phyloP scores from a whole-genome alignment of 2,113 vertebrate genomes.

The Platysternon megacephalum region DNA sequence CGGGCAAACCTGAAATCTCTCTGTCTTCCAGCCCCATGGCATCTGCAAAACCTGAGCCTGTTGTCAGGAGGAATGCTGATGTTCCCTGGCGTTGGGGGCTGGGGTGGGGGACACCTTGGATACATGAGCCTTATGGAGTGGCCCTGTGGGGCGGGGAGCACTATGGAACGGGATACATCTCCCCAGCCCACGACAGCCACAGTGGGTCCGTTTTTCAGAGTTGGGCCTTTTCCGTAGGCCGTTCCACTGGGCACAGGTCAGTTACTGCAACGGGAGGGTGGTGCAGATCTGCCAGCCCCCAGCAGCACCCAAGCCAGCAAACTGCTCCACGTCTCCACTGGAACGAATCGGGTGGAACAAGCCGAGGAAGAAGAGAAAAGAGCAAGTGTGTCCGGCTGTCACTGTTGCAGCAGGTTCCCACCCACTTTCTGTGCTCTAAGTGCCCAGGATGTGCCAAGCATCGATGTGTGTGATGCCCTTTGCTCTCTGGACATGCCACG shows the following conservation, averaged over 20 bases:
- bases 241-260: fast-evolving
- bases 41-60: not conserved
- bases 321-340: not conserved
- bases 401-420: not conserved
- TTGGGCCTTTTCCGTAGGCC: not conserved
- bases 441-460: not conserved
- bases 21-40: fast-evolving
- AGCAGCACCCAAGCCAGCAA: not conserved
- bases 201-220: not conserved
- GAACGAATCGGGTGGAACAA: not conserved
- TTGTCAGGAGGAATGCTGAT: not conserved
- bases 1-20: not conserved
- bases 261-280: not conserved
- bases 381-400: not conserved
- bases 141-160: not conserved
- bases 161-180: fast-evolving
- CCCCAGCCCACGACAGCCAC: not conserved
- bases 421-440: not conserved
- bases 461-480: not conserved
- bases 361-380: not conserved
- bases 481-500: not conserved
- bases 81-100: not conserved
- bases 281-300: not conserved
- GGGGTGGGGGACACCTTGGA: not conserved
- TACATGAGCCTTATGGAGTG: not conserved